Base-by-base conservation (phyloP, 35 echinoderm and acorn worm species). In the Apostichopus japonicus region DNA sequence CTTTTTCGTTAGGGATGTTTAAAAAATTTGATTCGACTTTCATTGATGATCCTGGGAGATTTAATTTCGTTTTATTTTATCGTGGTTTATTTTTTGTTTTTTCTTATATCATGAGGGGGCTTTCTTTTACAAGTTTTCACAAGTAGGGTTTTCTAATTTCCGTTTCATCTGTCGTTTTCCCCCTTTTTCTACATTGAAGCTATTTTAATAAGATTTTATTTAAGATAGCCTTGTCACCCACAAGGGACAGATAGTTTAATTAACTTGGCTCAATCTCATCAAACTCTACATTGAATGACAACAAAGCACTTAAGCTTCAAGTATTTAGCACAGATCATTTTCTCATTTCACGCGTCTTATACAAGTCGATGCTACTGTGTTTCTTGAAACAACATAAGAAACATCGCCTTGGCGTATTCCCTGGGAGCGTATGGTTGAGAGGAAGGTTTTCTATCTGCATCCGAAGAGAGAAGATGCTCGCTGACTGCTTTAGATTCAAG, bases 191-290 rank as follows among this genome's bases (percentile, higher is more conserved):
- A 44, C 52, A 23, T 59, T 54, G 6, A 16, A 21, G 16, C 9
- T 84, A 22, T 55, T 84, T 84, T 84, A 57, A 84, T 57, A n/a
- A 84, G 15, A n/a, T 84, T 84, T n/a, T 11, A 57, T 84, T 84
- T 58, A 84, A 58, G 6, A 55, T 57, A 57, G 81, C 6, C 56
- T 55, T 55, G 81, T 23, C 81, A 58, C 17, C 81, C 81, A 84
- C 81, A 16, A 84, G 81, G 81, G 81, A 84, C 81, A 57, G 81
- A 58, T 55, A 58, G 81, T 84, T 84, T 84, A 84, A 84, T 84
- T 84, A 84, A 84, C 81, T 84, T 24, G 81, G 56, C 55, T 84
- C 53, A 84, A 57, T 84, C 81, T 84, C 81, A 58, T 84, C 15
- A 57, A 57, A 84, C 56, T 25, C 53, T 84, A 84, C 54, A 84